Conservation (phyloP, 1,140 invertebrate species). For the Maconellicoccus hirsutus region DNA sequence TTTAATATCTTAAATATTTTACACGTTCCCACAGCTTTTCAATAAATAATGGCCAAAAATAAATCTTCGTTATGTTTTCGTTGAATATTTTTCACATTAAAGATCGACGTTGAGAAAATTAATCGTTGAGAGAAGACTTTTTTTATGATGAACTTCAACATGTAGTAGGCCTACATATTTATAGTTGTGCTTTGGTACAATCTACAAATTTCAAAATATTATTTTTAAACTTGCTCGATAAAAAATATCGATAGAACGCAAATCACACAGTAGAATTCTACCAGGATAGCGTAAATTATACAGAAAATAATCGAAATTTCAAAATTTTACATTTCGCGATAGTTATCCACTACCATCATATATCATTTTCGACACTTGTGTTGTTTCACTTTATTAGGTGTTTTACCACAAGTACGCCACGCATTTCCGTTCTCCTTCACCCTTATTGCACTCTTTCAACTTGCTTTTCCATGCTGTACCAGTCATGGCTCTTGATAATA, state of each 20-base stretch:
- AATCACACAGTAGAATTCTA: background rate
- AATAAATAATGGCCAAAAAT: background rate
- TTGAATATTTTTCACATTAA: background rate
- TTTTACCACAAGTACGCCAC: too few species aligned
- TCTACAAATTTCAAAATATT: background rate
- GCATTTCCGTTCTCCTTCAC: too few species aligned
- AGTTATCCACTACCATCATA: background rate
- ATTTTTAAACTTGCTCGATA: background rate
- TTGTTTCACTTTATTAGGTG: too few species aligned
- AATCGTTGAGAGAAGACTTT: background rate
- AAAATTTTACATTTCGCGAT: background rate
- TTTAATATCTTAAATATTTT: background rate
- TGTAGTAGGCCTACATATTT: too few species aligned
- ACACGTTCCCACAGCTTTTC: constrained; percentile 1
- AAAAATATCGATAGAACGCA: background rate
- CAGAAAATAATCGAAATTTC: constrained; percentile 4
- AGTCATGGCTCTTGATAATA: too few species aligned
- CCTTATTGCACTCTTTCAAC: too few species aligned
- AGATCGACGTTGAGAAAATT: background rate
- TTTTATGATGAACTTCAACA: too few species aligned
- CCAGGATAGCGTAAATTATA: background rate
- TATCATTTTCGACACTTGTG: background rate
- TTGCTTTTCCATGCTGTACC: too few species aligned
- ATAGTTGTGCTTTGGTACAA: too few species aligned
- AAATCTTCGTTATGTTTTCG: background rate